Evolutionary conservation across 2,888 invertebrate genomes (phyloP), one percentile per base, ranked within the genome.

Genomic region (Drosophila mettleri): DNA sequence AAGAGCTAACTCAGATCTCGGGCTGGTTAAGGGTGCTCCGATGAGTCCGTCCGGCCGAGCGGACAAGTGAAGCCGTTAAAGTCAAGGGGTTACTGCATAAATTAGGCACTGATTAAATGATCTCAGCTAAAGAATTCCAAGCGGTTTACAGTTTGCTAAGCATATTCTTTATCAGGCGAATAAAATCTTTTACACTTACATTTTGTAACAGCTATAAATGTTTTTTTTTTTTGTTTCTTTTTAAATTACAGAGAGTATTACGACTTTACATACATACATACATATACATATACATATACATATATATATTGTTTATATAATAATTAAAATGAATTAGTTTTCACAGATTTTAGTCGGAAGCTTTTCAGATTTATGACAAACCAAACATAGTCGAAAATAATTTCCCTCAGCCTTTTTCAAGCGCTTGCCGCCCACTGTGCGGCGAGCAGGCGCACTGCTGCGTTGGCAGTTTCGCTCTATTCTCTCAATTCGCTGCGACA

Each of bases 361-460:
- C 7, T 12, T 16, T 45, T 29, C 12, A 29, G 36, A 34, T 27
- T 43, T 16, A 18, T 27, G 31, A n/a, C 18, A 20, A 22, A 8
- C 24, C 18, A 18, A 39, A 33, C 16, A 10, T 18, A 24, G 27
- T 18, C 12, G 7, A 4, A 24, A 18, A 2, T 3, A 14, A n/a
- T 33, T 16, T 12, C 24, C 8, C 8, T 22, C 20, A 41, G 9
- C 22, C 39, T 41, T 41, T 41, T 12, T 34, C 12, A n/a, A 31
- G 31, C 34, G 39, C n/a, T 36, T 22, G 9, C 29, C 33, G 20
- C 27, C 66, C 77, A 74, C 61, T 74, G 74, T 74, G 54, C 77
- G 51, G 24, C 41, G 66, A 52, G 55, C 70, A 59, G 64, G 68
- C 80, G 77, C 77, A 53, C 51, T 77, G 48, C 67, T 67, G 60